Base-by-base conservation (phyloP, 2,113 vertebrate genomes). In the Tinamus guttatus region DNA sequence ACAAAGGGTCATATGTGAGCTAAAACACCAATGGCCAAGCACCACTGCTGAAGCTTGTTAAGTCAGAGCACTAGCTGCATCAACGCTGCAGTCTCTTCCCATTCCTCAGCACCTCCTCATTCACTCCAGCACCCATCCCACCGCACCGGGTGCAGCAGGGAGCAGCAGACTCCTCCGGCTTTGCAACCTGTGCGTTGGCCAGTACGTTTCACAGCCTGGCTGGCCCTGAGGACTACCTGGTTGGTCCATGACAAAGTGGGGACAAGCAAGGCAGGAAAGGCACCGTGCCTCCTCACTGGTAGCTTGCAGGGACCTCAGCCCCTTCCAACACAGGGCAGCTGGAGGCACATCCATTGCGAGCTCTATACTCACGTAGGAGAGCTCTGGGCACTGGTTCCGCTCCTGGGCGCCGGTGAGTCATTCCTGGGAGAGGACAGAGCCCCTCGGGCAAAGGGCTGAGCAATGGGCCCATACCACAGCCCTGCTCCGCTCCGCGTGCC, bases 191-290 rank as follows among this genome's bases (percentile, higher is more conserved):
- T 41, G 38, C 9, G 0, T 7, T 85, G 93, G 92, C 81, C 92
- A 93, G 85, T 52, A 7, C 0, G 6, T 69, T 93, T 73, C 40
- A 62, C 90, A 82, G 87, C 76, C 34, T 0, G 87, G 87, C 87
- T 83, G 85, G 79, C 87, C 87, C 62, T 73, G 73, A 90, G 71
- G 63, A 94, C 90, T 87, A 52, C 82, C 87, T 80, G 81, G 90
- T 94, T 69, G 94, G 67, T 19, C 87, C 40, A 2, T 12, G 81
- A 85, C 90, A 85, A 76, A 76, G 9, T 8, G 70, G 81, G 52
- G 63, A 94, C 85, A 79, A 65, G 43, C 62, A 63, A 69, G 58
- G 52, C 88, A 65, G 30, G 59, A 82, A 13, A 87, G 68, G 25
- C 18, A 49, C 19, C 60, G 63, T 34, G 25, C 45, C 68, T 68